Evolutionary conservation across 2,113 vertebrate species (phyloP).

Genomic region (Ctenodactylus gundi): DNA sequence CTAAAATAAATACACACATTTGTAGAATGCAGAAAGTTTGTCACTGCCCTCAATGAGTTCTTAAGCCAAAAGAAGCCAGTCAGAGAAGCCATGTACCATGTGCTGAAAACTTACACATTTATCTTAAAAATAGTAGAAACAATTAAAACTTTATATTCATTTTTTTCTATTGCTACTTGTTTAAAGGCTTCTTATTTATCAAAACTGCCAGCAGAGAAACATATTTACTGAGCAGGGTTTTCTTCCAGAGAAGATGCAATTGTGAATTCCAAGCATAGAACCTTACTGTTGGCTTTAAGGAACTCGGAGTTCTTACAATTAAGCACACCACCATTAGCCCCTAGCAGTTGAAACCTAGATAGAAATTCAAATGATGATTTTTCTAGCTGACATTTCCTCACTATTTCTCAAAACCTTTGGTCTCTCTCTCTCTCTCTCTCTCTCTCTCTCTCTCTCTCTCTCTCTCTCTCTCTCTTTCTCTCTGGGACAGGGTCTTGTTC

Average conservation of each 20-base stretch:
- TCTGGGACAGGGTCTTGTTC: too few relatives aligned
- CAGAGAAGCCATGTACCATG: not conserved
- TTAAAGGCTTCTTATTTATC: slow-evolving; percentile 11
- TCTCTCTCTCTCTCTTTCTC: too few relatives aligned
- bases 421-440: too few relatives aligned
- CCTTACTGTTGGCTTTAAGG: not conserved
- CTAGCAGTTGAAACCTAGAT: not conserved
- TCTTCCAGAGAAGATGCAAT: not conserved
- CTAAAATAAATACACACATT: not conserved
- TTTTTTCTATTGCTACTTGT: slow-evolving; percentile 6
- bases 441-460: too few relatives aligned
- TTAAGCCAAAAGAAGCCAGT: not conserved
- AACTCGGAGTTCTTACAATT: slow-evolving; percentile 22
- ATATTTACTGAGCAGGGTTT: slow-evolving; percentile 28
- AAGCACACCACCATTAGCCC: not conserved
- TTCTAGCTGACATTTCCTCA: not conserved
- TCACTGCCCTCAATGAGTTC: not conserved
- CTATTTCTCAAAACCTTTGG: not conserved
- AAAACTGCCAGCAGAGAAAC: not conserved
- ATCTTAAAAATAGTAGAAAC: not conserved
- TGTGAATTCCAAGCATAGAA: slow-evolving; percentile 27
- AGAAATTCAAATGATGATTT: slow-evolving; percentile 33
- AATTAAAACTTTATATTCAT: not conserved
- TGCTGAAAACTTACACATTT: not conserved
- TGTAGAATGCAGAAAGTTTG: not conserved